Base-by-base conservation (phyloP, 92 coral and sea anemone species). In the Epizoanthus fatuus region DNA sequence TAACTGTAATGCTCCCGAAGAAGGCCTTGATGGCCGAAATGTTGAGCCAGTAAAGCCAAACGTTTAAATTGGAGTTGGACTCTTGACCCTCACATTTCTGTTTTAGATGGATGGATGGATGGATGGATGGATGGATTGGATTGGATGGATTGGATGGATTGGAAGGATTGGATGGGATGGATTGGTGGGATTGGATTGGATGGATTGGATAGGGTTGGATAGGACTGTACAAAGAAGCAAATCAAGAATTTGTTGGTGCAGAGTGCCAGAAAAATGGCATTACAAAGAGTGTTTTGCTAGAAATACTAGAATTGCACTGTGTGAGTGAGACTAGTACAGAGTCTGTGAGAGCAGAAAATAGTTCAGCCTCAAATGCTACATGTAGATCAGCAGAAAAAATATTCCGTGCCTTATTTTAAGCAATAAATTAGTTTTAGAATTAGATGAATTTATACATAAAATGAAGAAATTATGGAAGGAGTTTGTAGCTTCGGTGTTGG, bases 221-320 rank as follows among this genome's bases (percentile, higher is more conserved):
- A 29, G 79, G 25, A 54, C 19, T 74, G 51, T 54, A 74, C 63
- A 74, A 74, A 74, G 29, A 15, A 74, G 54, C 15, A 25, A 37
- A 32, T 54, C 47, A 53, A 25, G 63, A 73, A 72, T 72, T 51
- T 37, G 60, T 72, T 72, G 59, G 62, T 72, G 25, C 77, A 19
- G 77, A 72, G 77, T 72, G 62, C 77, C 42, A n/a, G 77, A 72
- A 14, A 51, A 20, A 72, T 29, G 77, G 60, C 22, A 72, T 72
- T 47, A 72, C 77, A 17, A 72, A 17, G 39, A 71, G 59, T 45
- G 76, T 47, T 10, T 42, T 70, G 55, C 14, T 17, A 17, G 10
- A 49, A 5, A 49, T 72, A 3, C 52, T 72, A 58, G 52, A 72
- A 51, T 2, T 72, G 77, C 49, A 11, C 77, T 25, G 4, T 71